These are phyloP conservation scores for Anabacerthia variegaticeps DNA, from an alignment of 2,797 vertebrate genomes.

Conservation along the genomic window DNA sequence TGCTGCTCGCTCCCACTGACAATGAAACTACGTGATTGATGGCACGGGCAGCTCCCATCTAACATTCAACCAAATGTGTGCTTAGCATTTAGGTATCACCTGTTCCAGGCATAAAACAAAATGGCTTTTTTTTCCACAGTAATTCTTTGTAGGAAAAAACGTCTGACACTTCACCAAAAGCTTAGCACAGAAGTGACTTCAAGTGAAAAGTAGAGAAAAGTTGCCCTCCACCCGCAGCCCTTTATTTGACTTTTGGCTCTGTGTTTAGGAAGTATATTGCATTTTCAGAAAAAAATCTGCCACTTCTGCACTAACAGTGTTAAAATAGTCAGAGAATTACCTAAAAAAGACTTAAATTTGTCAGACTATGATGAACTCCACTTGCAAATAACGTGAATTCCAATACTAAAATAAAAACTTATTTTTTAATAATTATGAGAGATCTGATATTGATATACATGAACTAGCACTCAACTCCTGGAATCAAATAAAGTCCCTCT, in stretches of 20 bases:
- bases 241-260: not conserved
- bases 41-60: constrained; percentile 69
- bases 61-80: constrained; percentile 64
- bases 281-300: not conserved
- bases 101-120: constrained; percentile 60
- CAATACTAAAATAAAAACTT: not conserved
- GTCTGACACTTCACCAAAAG: not conserved
- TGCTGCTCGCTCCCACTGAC: constrained; percentile 86
- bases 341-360: not conserved
- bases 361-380: not conserved
- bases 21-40: constrained; percentile 80
- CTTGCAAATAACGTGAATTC: not conserved
- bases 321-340: not conserved
- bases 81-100: constrained; percentile 57
- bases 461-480: not conserved
- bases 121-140: not conserved
- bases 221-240: not conserved
- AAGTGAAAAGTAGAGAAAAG: not conserved
- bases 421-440: not conserved
- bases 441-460: not conserved
- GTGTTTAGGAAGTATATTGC: not conserved
- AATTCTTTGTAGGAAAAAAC: constrained; percentile 2
- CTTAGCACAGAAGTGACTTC: not conserved
- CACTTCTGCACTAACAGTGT: not conserved
- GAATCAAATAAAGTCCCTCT: constrained; percentile 43